These are phyloP conservation scores for Perdita meconis DNA, from an alignment of 2,888 invertebrate species.

Conservation along the genomic window DNA sequence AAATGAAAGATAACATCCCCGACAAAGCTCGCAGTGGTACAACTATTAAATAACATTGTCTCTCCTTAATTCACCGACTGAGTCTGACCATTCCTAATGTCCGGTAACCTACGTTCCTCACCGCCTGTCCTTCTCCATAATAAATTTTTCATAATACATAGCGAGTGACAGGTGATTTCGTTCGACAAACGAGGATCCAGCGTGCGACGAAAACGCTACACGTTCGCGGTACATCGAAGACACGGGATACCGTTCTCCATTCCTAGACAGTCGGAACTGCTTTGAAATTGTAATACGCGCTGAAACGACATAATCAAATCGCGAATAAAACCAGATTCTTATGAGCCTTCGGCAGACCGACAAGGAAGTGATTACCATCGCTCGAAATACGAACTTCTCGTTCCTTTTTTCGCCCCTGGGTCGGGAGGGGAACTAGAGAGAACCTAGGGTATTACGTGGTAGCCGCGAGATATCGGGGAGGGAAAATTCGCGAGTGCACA, in stretches of 20 bases:
- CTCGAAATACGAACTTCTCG: constrained; percentile 51
- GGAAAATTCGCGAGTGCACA: constrained; percentile 58
- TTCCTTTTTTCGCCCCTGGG: constrained; percentile 65
- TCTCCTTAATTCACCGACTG: no score
- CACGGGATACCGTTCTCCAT: constrained; percentile 39
- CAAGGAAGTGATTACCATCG: constrained; percentile 81
- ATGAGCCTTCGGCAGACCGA: constrained; percentile 67
- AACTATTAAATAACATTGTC: no score
- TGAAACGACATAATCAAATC: constrained; percentile 79
- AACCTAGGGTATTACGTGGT: constrained; percentile 58
- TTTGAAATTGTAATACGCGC: constrained; percentile 78
- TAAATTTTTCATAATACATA: not conserved
- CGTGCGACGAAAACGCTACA: constrained; percentile 18
- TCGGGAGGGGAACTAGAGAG: constrained; percentile 56
- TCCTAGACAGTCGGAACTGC: constrained; percentile 48
- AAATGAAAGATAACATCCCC: no score
- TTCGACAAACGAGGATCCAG: constrained; percentile 20
- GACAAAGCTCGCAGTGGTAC: no score
- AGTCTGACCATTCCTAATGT: no score
- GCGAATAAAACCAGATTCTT: constrained; percentile 74
- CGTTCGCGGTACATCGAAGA: constrained; percentile 9
- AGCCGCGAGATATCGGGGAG: constrained; percentile 25
- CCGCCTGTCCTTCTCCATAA: not conserved
- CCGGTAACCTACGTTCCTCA: no score
- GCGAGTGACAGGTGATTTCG: no score